These are phyloP conservation scores for Scrobipalpa costella DNA, from an alignment of 2,888 invertebrate species.

Conservation along the genomic window DNA sequence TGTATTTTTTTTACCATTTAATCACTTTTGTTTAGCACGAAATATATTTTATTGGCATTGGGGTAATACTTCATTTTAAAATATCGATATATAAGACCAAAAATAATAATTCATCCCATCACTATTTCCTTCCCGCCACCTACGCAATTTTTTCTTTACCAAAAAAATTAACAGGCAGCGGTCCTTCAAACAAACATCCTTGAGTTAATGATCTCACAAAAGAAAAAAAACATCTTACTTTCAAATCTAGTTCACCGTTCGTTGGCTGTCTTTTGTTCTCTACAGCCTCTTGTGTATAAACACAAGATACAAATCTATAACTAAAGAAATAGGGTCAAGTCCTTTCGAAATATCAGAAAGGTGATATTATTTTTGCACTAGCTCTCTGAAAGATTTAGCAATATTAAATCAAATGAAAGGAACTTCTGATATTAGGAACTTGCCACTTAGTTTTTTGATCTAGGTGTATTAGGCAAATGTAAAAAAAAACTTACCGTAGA, in stretches of 20 bases:
- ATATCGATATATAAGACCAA: background rate
- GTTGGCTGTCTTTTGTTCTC: conserved; percentile 63
- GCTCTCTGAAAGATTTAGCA: too few species aligned
- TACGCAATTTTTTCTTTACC: conserved; percentile 49
- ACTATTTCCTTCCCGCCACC: conserved; percentile 45
- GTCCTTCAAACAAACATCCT: conserved; percentile 49
- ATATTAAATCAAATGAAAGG: too few species aligned
- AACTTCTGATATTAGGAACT: too few species aligned
- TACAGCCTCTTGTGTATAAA: background rate
- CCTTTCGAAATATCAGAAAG: background rate
- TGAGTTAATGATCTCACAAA: conserved; percentile 42
- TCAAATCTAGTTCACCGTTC: conserved; percentile 64
- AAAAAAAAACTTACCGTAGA: conserved; percentile 55
- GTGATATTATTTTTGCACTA: background rate
- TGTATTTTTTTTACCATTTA: too few species aligned
- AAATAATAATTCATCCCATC: conserved; percentile 35
- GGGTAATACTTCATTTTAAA: too few species aligned
- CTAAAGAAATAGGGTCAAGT: background rate
- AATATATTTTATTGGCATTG: too few species aligned
- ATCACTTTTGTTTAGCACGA: too few species aligned
- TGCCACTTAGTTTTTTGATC: too few species aligned
- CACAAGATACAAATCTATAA: background rate
- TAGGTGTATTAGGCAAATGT: too few species aligned
- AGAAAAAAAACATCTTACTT: conserved; percentile 53
- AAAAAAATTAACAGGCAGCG: conserved; percentile 44